Conservation (phyloP, 2,888 invertebrate species). For the Ganaspis brasiliensis region DNA sequence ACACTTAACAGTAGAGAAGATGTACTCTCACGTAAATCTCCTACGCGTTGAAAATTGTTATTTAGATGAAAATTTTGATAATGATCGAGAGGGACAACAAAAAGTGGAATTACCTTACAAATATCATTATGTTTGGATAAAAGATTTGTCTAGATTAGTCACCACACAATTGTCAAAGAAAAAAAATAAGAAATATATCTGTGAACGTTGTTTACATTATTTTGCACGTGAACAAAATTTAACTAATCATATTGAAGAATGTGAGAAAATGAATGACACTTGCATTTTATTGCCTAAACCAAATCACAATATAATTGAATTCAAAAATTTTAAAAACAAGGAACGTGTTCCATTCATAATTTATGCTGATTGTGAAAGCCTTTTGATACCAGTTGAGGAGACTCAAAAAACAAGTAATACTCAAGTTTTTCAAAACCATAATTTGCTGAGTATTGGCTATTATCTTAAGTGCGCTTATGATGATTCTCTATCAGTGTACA, state of each 20-base stretch:
- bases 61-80: neutral
- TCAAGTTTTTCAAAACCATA: no score
- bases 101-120: neutral
- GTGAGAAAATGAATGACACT: no score
- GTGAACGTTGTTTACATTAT: no score
- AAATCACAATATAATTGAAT: no score
- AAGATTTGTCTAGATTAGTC: no score
- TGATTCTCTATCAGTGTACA: no score
- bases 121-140: no score
- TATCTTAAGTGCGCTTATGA: neutral
- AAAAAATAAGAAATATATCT: constrained; percentile 15
- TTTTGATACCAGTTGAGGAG: constrained; percentile 32
- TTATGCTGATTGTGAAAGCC: neutral
- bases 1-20: constrained; percentile 36
- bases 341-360: constrained; percentile 49
- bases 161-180: neutral
- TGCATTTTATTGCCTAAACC: no score
- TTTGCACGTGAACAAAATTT: no score
- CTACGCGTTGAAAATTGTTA: neutral
- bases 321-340: constrained; percentile 23
- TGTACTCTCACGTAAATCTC: constrained; percentile 35
- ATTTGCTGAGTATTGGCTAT: neutral
- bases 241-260: no score
- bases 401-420: neutral
- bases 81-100: neutral